phyloP scores from a whole-genome alignment of 2,797 vertebrate genomes.

The Leontopithecus rosalia region DNA sequence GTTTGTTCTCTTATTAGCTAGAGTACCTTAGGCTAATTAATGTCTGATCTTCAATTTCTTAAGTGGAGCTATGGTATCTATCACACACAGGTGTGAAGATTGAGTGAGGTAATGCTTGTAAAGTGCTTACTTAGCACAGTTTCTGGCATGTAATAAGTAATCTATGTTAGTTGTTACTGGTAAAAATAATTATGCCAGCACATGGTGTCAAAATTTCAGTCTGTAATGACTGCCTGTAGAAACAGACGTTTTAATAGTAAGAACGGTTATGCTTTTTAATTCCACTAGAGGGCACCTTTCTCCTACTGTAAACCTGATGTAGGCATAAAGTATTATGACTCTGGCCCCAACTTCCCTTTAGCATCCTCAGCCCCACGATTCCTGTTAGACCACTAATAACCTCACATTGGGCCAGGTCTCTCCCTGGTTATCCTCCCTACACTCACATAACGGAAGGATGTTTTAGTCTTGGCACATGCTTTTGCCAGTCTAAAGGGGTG shows the following conservation, averaged over 20 bases:
- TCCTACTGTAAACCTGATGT: background rate
- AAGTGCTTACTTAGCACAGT: background rate
- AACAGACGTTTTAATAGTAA: background rate
- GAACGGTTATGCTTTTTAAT: background rate
- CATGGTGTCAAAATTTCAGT: background rate
- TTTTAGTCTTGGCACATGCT: background rate
- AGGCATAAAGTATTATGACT: background rate
- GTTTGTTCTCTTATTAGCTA: background rate
- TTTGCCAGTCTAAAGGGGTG: background rate
- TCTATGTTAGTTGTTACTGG: background rate
- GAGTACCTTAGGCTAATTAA: background rate
- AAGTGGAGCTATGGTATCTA: background rate
- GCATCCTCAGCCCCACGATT: background rate
- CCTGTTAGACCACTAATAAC: background rate
- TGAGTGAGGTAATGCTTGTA: background rate
- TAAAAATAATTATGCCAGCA: background rate
- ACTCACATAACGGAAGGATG: background rate
- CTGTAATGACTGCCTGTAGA: background rate
- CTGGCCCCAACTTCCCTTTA: background rate
- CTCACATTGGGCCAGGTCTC: background rate
- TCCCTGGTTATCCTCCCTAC: background rate
- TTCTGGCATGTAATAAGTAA: background rate
- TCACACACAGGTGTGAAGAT: background rate
- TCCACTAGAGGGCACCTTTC: background rate
- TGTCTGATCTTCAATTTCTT: background rate